A percentile compares a stretch with the other conserved stretches of the same genome.
Conservation (phyloP, 2,888 invertebrate genomes). For the Sphinx pinastri region DNA sequence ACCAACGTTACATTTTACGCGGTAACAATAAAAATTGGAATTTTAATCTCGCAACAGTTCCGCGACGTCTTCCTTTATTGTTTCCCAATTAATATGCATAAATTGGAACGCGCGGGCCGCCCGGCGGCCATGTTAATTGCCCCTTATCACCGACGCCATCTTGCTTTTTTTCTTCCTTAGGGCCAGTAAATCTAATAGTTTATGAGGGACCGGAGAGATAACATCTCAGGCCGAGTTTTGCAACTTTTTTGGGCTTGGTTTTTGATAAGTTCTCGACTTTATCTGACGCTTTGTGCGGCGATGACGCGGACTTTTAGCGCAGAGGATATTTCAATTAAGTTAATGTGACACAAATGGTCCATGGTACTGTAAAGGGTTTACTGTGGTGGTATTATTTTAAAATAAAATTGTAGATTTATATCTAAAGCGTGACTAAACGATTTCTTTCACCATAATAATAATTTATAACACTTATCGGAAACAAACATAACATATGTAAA, state of each 20-base stretch:
- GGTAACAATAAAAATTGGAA: constrained; percentile 29
- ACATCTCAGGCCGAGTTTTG: constrained; percentile 28
- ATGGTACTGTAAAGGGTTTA: constrained; percentile 9
- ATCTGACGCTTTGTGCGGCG: constrained; percentile 22
- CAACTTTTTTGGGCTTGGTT: constrained; percentile 27
- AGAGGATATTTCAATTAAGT: constrained; percentile 22
- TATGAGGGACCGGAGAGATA: constrained; percentile 33
- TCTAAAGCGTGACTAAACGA: constrained; percentile 15
- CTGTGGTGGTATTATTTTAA: constrained; percentile 17
- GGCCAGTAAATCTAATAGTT: constrained; percentile 40
- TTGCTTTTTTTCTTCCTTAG: constrained; percentile 31
- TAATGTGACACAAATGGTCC: constrained; percentile 22
- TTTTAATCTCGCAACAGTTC: constrained; percentile 33
- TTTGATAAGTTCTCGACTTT: constrained; percentile 22
- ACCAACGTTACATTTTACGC: constrained; percentile 23
- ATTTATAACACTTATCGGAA: neutral
- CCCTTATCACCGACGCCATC: constrained; percentile 42
- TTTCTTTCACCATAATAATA: neutral
- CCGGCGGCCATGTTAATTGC: constrained; percentile 40
- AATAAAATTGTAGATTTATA: constrained; percentile 20
- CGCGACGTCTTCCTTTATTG: constrained; percentile 29
- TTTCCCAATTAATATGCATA: constrained; percentile 24
- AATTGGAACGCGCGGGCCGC: constrained; percentile 29
- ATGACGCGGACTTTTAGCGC: constrained; percentile 20
- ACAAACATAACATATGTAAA: neutral